phyloP scores from a whole-genome alignment of 2,797 vertebrate genomes.

The Falco naumanni region DNA sequence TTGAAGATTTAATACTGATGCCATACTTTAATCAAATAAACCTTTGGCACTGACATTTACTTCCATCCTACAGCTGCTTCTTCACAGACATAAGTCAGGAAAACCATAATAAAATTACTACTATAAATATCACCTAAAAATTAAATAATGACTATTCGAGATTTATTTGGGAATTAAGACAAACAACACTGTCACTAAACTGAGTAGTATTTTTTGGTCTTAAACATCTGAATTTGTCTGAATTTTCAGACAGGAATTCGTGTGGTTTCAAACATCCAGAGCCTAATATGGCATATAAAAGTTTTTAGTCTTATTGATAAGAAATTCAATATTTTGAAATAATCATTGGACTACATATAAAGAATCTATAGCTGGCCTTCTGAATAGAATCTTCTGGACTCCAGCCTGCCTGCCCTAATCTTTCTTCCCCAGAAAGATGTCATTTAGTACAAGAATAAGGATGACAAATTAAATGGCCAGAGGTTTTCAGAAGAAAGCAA shows the following conservation, averaged over 20 bases:
- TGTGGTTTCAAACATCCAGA: not conserved
- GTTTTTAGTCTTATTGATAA: not conserved
- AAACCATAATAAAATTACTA: constrained; percentile 13
- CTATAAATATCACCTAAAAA: not conserved
- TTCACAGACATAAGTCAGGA: not conserved
- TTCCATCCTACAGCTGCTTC: not conserved
- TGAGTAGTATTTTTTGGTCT: not conserved
- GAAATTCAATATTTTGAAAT: not conserved
- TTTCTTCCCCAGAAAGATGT: not conserved
- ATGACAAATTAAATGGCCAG: not conserved
- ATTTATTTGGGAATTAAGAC: constrained; percentile 10
- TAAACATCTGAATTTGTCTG: not conserved
- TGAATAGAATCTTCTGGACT: not conserved
- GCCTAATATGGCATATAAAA: not conserved
- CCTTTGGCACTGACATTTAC: constrained; percentile 30
- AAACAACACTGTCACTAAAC: not conserved
- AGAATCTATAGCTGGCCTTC: not conserved
- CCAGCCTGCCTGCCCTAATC: not conserved
- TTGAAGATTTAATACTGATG: constrained; percentile 46
- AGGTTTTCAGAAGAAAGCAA: not conserved
- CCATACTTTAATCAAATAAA: constrained; percentile 59
- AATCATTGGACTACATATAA: not conserved
- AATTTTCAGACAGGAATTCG: not conserved
- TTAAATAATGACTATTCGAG: constrained; percentile 9
- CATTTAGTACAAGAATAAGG: not conserved